A percentile compares a stretch with the other conserved stretches of the same genome.
Conservation (phyloP, 2,113 vertebrate genomes). For the Balaeniceps rex region DNA sequence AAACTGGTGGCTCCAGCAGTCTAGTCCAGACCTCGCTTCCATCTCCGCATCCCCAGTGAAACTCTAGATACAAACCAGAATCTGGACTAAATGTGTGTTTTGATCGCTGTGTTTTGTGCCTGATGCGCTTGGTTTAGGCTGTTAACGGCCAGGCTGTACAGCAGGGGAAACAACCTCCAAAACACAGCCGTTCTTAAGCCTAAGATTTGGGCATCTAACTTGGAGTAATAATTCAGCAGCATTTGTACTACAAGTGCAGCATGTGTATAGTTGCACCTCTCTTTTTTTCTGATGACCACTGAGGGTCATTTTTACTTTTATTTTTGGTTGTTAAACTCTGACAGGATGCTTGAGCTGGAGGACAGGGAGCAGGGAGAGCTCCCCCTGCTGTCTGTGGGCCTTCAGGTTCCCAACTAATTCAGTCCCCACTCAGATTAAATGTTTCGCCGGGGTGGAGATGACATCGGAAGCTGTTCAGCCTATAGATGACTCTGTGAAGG, state of each 20-base stretch:
- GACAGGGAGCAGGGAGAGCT: background rate
- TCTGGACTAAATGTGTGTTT: background rate
- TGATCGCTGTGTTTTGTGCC: background rate
- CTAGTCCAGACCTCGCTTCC: background rate
- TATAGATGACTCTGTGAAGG: background rate
- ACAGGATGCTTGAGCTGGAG: background rate
- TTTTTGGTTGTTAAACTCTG: background rate
- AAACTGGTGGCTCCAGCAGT: background rate
- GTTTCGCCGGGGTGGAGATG: background rate
- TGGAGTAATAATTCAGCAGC: background rate
- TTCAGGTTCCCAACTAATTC: background rate
- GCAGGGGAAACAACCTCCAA: background rate
- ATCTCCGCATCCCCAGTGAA: background rate
- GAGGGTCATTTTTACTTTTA: background rate
- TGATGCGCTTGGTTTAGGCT: background rate
- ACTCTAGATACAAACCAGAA: background rate
- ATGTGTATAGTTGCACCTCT: background rate
- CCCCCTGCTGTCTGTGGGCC: slow-evolving; percentile 25
- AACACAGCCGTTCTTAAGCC: background rate
- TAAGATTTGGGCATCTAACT: background rate
- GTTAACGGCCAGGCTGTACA: background rate
- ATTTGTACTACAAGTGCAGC: background rate
- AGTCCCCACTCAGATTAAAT: background rate
- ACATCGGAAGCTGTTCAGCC: background rate
- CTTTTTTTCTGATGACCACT: background rate